Percentiles rank a stretch among this genome's conserved stretches.
Conservation (phyloP, 2,113 vertebrate genomes). For the Panurus biarmicus region DNA sequence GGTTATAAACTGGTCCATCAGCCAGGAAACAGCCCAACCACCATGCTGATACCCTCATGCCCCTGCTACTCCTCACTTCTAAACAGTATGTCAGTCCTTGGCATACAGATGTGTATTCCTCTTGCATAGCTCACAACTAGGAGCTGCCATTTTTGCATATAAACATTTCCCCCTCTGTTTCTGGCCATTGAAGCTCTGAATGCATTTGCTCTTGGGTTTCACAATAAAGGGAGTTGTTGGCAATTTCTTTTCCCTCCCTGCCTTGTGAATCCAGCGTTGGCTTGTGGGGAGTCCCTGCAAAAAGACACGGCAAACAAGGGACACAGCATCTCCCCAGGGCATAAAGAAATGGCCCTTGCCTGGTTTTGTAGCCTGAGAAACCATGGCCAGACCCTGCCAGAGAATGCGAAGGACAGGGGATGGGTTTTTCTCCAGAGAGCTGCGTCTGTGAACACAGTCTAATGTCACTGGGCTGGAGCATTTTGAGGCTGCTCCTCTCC, state of each 20-base stretch:
- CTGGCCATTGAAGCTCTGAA: neutral
- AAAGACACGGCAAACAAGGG: neutral
- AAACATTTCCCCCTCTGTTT: neutral
- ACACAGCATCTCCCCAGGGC: neutral
- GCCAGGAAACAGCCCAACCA: neutral
- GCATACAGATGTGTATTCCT: neutral
- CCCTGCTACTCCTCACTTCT: neutral
- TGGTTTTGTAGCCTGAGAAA: neutral
- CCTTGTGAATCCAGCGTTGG: neutral
- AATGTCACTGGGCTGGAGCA: neutral
- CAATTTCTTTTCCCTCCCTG: neutral
- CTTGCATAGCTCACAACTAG: neutral
- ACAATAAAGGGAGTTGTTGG: neutral
- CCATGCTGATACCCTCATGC: neutral
- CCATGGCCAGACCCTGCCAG: neutral
- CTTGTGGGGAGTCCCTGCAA: neutral
- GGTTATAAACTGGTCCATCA: neutral
- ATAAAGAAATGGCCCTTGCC: neutral
- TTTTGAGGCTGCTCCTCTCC: neutral
- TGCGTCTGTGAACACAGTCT: neutral
- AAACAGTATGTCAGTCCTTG: rapidly evolving
- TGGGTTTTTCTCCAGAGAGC: neutral
- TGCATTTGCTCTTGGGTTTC: neutral
- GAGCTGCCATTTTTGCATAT: neutral
- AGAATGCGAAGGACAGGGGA: neutral